phyloP scores from a whole-genome alignment of 1,140 invertebrate species.

The Diuraphis noxia region DNA sequence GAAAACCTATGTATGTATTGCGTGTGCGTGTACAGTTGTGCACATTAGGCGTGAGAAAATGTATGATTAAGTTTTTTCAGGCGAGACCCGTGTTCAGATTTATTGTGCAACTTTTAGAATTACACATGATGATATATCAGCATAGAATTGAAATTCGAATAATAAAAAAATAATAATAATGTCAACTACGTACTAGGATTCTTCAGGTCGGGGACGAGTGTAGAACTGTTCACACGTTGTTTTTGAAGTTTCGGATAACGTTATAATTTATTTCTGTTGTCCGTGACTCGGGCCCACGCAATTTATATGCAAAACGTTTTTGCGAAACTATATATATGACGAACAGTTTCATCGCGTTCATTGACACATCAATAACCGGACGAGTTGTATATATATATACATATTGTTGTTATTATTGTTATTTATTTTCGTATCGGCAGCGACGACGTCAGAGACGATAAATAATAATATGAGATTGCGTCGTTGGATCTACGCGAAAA shows the following conservation, averaged over 20 bases:
- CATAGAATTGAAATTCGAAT: neutral
- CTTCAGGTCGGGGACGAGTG: neutral
- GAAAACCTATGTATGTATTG: too few species aligned
- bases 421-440: neutral
- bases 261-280: constrained; percentile 31
- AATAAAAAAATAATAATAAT: constrained; percentile 1
- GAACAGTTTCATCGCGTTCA: neutral
- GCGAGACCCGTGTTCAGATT: neutral
- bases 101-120: neutral
- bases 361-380: constrained; percentile 25
- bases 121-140: neutral
- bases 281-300: neutral
- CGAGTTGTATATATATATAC: neutral
- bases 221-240: constrained; percentile 1
- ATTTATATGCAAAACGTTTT: constrained; percentile 8
- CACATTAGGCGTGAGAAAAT: neutral
- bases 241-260: neutral
- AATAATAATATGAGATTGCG: constrained; percentile 5
- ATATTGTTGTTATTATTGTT: neutral
- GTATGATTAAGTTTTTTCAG: neutral
- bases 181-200: neutral
- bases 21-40: too few species aligned
- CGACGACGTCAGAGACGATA: neutral
- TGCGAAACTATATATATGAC: constrained; percentile 20
- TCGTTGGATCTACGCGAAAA: neutral